A percentile compares a stretch with the other conserved stretches of the same genome.
Conservation (phyloP, 2,113 vertebrate species). For the Ammodytes dubius region DNA sequence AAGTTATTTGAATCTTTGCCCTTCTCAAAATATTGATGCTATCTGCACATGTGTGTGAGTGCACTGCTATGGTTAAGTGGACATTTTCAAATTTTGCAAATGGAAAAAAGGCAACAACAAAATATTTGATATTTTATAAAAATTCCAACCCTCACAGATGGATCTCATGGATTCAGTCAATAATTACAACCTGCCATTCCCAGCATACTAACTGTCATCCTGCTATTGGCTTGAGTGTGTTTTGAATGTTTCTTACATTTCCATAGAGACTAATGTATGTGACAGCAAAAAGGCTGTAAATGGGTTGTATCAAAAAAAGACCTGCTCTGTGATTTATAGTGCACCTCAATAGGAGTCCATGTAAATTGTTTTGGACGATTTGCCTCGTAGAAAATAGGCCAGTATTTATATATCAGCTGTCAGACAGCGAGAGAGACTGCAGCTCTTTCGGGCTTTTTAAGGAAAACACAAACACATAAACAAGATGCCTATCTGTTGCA, state of each 20-base stretch:
- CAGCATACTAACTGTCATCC: not conserved
- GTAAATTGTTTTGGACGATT: not conserved
- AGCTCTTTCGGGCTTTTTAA: not conserved
- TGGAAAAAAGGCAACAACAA: not conserved
- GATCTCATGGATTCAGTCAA: not conserved
- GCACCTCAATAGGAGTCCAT: not conserved
- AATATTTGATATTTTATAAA: not conserved
- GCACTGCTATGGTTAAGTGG: not conserved
- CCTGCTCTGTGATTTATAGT: slow-evolving; percentile 8
- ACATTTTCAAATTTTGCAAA: not conserved
- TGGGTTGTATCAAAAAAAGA: slow-evolving; percentile 6
- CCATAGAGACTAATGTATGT: not conserved
- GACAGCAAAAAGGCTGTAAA: slow-evolving; percentile 33
- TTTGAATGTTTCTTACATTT: not conserved
- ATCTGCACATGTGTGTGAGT: not conserved
- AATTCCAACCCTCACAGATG: not conserved
- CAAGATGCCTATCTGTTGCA: not conserved
- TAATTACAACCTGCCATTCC: slow-evolving; percentile 7
- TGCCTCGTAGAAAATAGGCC: slow-evolving; percentile 9
- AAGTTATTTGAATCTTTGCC: too few species aligned
- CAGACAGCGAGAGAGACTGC: slow-evolving; percentile 10
- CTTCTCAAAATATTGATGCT: not conserved
- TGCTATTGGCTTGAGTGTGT: not conserved
- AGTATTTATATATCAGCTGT: slow-evolving; percentile 9
- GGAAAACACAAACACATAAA: slow-evolving; percentile 15